phyloP scores from a whole-genome alignment of 2,888 invertebrate species.

The Anaspis maculata region DNA sequence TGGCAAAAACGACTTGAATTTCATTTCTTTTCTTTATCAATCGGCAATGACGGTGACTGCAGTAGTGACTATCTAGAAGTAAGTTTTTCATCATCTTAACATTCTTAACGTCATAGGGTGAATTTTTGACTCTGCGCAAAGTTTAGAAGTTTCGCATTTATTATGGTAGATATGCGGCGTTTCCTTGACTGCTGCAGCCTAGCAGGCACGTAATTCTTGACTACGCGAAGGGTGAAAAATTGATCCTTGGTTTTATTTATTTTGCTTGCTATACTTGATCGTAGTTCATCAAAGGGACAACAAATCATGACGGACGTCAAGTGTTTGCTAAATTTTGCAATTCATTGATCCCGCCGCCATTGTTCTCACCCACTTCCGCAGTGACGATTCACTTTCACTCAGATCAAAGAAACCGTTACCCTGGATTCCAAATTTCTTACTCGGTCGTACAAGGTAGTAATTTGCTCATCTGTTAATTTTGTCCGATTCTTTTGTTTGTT shows the following conservation, averaged over 20 bases:
- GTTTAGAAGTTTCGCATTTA: too few species aligned
- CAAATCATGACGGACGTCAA: slow-evolving; percentile 8
- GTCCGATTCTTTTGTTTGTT: too few species aligned
- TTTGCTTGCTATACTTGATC: not conserved
- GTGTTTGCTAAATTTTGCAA: slow-evolving; percentile 65
- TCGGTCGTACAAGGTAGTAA: slow-evolving; percentile 43
- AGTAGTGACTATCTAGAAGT: slow-evolving; percentile 68
- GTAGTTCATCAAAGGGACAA: slow-evolving; percentile 12
- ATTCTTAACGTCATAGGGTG: too few species aligned
- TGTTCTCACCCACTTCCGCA: slow-evolving; percentile 57
- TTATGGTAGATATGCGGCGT: too few species aligned
- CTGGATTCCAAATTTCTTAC: slow-evolving; percentile 82
- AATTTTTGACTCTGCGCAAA: too few species aligned
- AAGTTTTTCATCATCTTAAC: slow-evolving; percentile 12
- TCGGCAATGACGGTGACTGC: slow-evolving; percentile 65
- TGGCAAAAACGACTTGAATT: slow-evolving; percentile 71
- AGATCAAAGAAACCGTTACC: slow-evolving; percentile 61
- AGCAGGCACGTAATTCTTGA: too few species aligned
- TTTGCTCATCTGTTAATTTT: too few species aligned
- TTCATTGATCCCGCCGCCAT: slow-evolving; percentile 61
- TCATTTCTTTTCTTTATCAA: slow-evolving; percentile 67
- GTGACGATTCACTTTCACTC: slow-evolving; percentile 73
- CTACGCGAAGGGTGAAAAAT: too few species aligned
- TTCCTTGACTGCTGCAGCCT: too few species aligned
- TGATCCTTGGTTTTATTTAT: too few species aligned